Percentiles rank a stretch among this genome's conserved stretches.
Conservation (phyloP, 2,888 invertebrate genomes). For the Cheilosia vulpina region DNA sequence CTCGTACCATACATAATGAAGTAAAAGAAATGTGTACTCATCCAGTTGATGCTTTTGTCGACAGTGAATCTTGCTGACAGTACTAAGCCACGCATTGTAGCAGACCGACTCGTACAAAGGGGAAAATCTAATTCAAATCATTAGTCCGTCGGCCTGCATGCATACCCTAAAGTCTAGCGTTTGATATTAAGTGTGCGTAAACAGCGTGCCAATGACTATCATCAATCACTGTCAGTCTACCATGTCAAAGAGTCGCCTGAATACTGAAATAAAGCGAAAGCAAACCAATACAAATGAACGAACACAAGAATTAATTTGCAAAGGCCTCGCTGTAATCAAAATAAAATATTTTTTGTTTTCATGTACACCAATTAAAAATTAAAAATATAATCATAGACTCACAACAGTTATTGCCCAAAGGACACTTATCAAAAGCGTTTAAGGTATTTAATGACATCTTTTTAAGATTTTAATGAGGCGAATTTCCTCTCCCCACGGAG, state of each 20-base stretch:
- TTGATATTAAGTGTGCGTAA: not conserved
- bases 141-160: too few relatives aligned
- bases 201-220: not conserved
- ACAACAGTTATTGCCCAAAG: not conserved
- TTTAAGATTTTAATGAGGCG: conserved; percentile 14
- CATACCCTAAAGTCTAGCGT: not conserved
- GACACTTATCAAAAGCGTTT: conserved; percentile 1
- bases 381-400: conserved; percentile 4
- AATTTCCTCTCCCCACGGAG: not conserved
- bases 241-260: not conserved
- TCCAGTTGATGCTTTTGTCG: too few relatives aligned
- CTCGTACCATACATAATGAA: too few relatives aligned
- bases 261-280: not conserved
- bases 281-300: not conserved
- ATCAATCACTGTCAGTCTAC: not conserved
- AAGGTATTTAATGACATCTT: conserved; percentile 7
- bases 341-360: not conserved
- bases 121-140: too few relatives aligned
- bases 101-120: too few relatives aligned
- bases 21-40: too few relatives aligned
- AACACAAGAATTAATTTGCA: not conserved
- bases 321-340: not conserved
- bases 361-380: conserved; percentile 1
- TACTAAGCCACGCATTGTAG: too few relatives aligned
- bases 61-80: too few relatives aligned